Base-by-base conservation (phyloP, 1,140 invertebrate species). In the Eupristina koningsbergeri region DNA sequence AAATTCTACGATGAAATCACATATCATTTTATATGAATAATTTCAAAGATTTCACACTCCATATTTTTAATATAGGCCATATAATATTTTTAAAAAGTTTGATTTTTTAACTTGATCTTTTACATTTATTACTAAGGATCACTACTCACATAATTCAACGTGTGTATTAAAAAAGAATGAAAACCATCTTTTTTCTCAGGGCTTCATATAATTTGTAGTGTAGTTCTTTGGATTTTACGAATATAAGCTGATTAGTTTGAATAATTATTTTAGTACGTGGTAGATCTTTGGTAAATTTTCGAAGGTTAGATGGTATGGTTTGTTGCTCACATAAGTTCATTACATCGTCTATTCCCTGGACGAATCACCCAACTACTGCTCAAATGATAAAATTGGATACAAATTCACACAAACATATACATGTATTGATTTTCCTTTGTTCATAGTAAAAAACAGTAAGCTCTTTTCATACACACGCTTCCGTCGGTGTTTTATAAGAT, bases 321-420 rank as follows among this genome's bases (percentile, higher is more conserved):
- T 47, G n/a, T 47, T 41, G 17, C 71, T 47, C 71, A 74, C 41
- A 9, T 74, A 74, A 47, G 71, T 74, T 74, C 71, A 47, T 74
- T 74, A 74, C 71, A 29, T 17, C 41, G 71, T 74, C 41, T 39
- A 47, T 41, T 74, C 45, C 71, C 71, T 47, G 41, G 71, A 41
- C 29, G 29, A 74, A 47, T 74, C 71, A n/a, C 71, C 71, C 71
- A 41, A 74, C 71, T 19, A 34, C 71, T 13, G n/a, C 29, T 47
- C 71, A 15, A 22, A 47, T 47, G 29, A n/a, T 29, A 47, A 47
- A 74, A 74, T 74, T 74, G 71, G 71, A 50, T n/a, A 74, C n/a
- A 47, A 58, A 58, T n/a, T n/a, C n/a, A n/a, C n/a, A n/a, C n/a
- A n/a, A n/a, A n/a, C n/a, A n/a, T 58, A 58, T 22, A 22, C 26